A percentile compares a stretch with the other conserved stretches of the same genome.
Conservation (phyloP, 2,113 vertebrate genomes). For the Serilophus lunatus region DNA sequence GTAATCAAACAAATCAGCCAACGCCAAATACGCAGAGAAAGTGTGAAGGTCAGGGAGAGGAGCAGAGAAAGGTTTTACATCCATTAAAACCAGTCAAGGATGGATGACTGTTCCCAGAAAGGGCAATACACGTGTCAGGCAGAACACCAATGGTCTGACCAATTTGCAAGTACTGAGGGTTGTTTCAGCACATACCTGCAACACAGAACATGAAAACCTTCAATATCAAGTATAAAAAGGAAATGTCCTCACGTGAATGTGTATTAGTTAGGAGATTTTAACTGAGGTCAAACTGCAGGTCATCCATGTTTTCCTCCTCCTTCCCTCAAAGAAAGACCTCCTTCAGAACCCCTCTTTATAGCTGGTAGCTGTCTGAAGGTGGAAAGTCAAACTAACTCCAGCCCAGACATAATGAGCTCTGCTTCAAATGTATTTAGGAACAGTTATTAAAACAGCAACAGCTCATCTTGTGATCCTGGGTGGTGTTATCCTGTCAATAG, state of each 20-base stretch:
- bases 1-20: background rate
- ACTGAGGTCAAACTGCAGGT: background rate
- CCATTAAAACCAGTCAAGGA: background rate
- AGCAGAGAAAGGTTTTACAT: background rate
- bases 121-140: background rate
- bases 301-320: background rate
- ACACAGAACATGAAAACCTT: background rate
- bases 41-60: background rate
- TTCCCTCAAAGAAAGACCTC: background rate
- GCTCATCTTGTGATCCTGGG: background rate
- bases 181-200: background rate
- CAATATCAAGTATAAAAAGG: background rate
- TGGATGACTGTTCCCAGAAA: background rate
- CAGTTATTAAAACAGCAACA: background rate
- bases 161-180: background rate
- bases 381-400: background rate
- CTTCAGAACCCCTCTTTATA: background rate
- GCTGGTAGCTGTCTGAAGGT: background rate
- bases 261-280: background rate
- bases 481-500: background rate
- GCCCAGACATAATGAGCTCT: background rate
- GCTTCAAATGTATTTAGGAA: background rate
- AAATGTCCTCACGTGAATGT: background rate
- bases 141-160: background rate
- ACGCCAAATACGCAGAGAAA: background rate